Percentiles rank a stretch among this genome's conserved stretches.
These are phyloP conservation scores for Hemiscyllium ocellatum DNA, from an alignment of 2,113 vertebrate genomes.

Conservation along the genomic window DNA sequence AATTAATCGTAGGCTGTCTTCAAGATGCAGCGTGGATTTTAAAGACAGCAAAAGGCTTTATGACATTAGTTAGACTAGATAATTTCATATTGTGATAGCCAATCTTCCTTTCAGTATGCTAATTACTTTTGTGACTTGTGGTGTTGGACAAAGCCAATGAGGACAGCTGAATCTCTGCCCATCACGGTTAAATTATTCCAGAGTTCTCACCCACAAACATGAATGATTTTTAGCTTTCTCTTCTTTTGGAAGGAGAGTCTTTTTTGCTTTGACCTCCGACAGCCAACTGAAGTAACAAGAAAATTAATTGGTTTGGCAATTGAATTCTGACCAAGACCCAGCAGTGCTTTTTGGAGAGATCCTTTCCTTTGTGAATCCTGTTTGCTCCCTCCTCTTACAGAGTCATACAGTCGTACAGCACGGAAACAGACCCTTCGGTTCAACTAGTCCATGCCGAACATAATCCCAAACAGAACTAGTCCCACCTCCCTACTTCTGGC, in stretches of 20 bases:
- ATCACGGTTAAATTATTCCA: not conserved
- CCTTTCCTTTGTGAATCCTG: not conserved
- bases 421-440: no score
- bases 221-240: not conserved
- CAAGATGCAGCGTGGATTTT: not conserved
- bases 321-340: not conserved
- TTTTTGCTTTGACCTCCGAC: not conserved
- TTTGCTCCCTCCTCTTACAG: not conserved
- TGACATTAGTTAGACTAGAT: not conserved
- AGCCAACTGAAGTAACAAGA: not conserved
- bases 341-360: not conserved
- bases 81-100: not conserved
- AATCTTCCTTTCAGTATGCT: not conserved
- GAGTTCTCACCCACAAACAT: not conserved
- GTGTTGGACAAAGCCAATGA: not conserved
- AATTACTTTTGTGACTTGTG: not conserved
- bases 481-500: no score
- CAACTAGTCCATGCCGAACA: no score
- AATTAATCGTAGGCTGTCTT: not conserved
- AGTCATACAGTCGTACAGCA: no score
- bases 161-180: not conserved
- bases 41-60: not conserved
- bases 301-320: not conserved
- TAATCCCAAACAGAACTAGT: no score
- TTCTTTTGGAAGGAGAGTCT: not conserved